Evolutionary conservation across 2,888 invertebrate species (phyloP).

Genomic region (Megaustenia siamemsis): DNA sequence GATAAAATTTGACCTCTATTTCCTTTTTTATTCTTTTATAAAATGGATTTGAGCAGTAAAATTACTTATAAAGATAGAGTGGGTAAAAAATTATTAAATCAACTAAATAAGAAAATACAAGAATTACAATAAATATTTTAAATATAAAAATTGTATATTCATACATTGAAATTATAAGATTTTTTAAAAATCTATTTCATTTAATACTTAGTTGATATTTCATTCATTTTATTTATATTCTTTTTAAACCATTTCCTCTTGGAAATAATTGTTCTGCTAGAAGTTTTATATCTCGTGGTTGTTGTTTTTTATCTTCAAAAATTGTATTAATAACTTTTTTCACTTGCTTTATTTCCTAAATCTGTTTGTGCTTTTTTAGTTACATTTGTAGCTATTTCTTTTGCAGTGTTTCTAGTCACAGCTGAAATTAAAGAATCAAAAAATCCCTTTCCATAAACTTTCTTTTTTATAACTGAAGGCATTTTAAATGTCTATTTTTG

Average conservation of each 20-base stretch:
- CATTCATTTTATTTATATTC: too few species aligned
- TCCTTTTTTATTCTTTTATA: neutral
- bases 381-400: constrained; percentile 8
- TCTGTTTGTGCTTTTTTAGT: neutral
- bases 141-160: neutral
- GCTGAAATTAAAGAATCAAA: neutral
- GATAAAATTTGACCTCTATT: neutral
- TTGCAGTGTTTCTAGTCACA: neutral
- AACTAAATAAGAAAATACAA: constrained; percentile 2
- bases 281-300: neutral
- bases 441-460: neutral
- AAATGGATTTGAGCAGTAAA: neutral
- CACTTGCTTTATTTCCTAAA: constrained; percentile 25
- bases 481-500: neutral
- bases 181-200: too few species aligned
- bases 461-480: neutral
- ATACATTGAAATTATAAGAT: neutral
- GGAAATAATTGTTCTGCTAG: constrained; percentile 3
- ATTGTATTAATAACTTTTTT: neutral
- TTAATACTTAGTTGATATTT: too few species aligned
- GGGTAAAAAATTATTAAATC: neutral
- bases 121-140: neutral
- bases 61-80: neutral
- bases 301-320: neutral
- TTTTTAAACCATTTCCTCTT: constrained; percentile 7